A percentile compares a stretch with the other conserved stretches of the same genome.
phyloP scores from a whole-genome alignment of 2,888 invertebrate species.

The Caenorhabditis sinica region DNA sequence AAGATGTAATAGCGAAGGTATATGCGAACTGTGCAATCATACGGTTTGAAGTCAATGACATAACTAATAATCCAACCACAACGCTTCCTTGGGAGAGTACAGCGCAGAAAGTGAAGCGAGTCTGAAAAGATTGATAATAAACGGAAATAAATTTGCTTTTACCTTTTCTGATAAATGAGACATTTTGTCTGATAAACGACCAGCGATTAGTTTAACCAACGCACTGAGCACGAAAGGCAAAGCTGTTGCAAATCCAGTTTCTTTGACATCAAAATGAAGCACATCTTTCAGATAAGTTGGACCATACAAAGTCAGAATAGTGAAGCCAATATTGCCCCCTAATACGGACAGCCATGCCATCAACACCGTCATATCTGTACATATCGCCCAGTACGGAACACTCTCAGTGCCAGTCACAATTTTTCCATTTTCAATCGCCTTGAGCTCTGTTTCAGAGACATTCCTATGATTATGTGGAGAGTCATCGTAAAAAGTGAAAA shows the following conservation, averaged over 20 bases:
- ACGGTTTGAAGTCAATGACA: slow-evolving; percentile 60
- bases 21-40: slow-evolving; percentile 68
- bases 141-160: not conserved
- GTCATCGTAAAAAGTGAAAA: slow-evolving; percentile 33
- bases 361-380: slow-evolving; percentile 42
- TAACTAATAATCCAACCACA: slow-evolving; percentile 70
- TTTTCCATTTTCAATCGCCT: slow-evolving; percentile 40
- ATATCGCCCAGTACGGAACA: slow-evolving; percentile 66
- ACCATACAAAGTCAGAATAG: slow-evolving; percentile 58
- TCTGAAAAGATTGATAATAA: slow-evolving; percentile 1
- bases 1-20: slow-evolving; percentile 69
- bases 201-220: slow-evolving; percentile 66
- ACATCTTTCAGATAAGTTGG: slow-evolving; percentile 66
- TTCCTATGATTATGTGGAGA: slow-evolving; percentile 17
- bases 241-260: slow-evolving; percentile 72
- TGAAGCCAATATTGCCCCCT: slow-evolving; percentile 59
- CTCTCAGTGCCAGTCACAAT: slow-evolving; percentile 20
- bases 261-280: slow-evolving; percentile 62
- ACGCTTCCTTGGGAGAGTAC: slow-evolving; percentile 69
- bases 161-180: slow-evolving; percentile 58
- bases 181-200: slow-evolving; percentile 69
- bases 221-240: slow-evolving; percentile 69
- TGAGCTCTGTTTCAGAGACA: slow-evolving; percentile 14
- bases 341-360: slow-evolving; percentile 51
- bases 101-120: slow-evolving; percentile 70